A percentile compares a stretch with the other conserved stretches of the same genome.
phyloP scores from a whole-genome alignment of 2,113 vertebrate genomes.

The Channa maculata region DNA sequence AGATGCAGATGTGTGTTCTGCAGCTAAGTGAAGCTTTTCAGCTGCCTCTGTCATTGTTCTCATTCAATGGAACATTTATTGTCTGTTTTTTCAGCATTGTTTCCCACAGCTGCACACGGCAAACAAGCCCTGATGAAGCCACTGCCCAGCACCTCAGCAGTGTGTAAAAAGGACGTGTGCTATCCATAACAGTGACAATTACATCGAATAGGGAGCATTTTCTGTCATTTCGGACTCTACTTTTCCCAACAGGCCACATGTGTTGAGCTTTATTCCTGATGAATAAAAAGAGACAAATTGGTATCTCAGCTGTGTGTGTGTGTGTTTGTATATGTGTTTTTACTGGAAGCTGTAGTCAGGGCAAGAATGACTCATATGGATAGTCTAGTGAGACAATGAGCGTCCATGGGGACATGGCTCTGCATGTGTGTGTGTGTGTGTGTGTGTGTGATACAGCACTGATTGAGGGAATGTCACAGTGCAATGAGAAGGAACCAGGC shows the following conservation, averaged over 20 bases:
- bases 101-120: no score
- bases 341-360: constrained; percentile 63
- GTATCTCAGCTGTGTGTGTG: constrained; percentile 4
- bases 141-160: no score
- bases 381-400: constrained; percentile 69
- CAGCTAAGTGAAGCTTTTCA: no score
- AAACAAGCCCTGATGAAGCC: no score
- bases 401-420: constrained; percentile 51
- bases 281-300: constrained; percentile 39
- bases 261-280: constrained; percentile 40
- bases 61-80: no score
- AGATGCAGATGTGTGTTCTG: no score
- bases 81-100: no score
- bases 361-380: constrained; percentile 71
- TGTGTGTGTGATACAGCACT: constrained; percentile 47
- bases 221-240: no score
- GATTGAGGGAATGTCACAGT: constrained; percentile 75
- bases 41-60: no score
- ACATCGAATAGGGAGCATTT: no score
- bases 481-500: constrained; percentile 76
- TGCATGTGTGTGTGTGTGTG: constrained; percentile 37
- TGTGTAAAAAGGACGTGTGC: no score
- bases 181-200: no score
- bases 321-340: constrained; percentile 37
- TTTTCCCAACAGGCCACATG: constrained; percentile 3